Evolutionary conservation across 2,113 vertebrate species (phyloP), one percentile per base, ranked within the genome.

Genomic region (Eonycteris spelaea): DNA sequence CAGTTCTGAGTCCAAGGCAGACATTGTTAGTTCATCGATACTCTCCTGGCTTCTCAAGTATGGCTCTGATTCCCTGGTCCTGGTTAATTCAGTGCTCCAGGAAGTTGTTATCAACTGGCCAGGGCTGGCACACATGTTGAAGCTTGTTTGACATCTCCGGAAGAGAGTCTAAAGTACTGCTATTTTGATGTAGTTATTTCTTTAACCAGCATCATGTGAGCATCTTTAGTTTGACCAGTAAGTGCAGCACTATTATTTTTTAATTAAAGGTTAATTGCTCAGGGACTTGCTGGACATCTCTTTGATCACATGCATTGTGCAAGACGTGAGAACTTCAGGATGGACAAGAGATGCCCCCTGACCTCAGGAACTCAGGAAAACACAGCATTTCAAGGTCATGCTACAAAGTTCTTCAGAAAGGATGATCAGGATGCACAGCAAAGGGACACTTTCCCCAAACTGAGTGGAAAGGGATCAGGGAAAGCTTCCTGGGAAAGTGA

Each of bases 381-480:
- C 59, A 82, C 24, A 73, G 57, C 26, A 19, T n/a, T 65, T 86
- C 86, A 88, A 86, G 86, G 89, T 80, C 82, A 35, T 1, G 28
- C 18, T 30, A 10, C 78, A 57, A 30, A n/a, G 33, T 19, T 73
- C 51, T 26, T 35, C 15, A 26, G 28, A 73, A 48, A 33, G 16
- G 70, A 12, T 35, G 33, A 77, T 9, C 51, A 57, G 3, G 48
- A n/a, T n/a, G n/a, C 48, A 33, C 18, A 5, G 65, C 14, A 28
- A 40, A 78, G 59, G 21, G n/a, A 21, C 24, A 9, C 9, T 61
- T 48, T 38, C 9, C 24, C 48, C n/a, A 30, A 13, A 6, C 10
- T 3, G 10, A 40, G 38, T 67, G 28, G 30, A 40, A 8, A 92
- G 55, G 65, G 40, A 1, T 21, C 45, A 13, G 51, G 59, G n/a